Evolutionary conservation across 2,113 vertebrate genomes (phyloP).

Genomic region (Patagioenas fasciata): DNA sequence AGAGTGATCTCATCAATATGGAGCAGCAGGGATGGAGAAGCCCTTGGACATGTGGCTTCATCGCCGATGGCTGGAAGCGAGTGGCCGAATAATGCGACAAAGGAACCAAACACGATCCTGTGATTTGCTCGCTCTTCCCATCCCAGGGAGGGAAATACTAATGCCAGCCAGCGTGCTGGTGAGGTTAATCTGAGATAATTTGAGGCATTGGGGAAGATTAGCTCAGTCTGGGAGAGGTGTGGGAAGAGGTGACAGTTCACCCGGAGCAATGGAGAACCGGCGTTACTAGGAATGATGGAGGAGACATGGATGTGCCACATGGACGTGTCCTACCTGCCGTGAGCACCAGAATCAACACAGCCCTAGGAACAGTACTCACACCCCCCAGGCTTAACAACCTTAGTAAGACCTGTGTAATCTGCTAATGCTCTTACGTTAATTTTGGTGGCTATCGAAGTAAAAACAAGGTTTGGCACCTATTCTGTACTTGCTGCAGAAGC

Average conservation of each 20-base stretch:
- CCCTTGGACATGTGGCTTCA: not conserved
- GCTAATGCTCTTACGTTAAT: not conserved
- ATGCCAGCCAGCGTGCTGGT: not conserved
- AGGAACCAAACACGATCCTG: not conserved
- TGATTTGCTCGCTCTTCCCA: not conserved
- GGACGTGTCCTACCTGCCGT: not conserved
- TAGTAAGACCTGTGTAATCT: not conserved
- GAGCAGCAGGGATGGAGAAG: not conserved
- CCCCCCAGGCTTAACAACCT: not conserved
- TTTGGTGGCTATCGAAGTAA: not conserved
- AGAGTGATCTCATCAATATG: not conserved
- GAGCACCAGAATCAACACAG: not conserved
- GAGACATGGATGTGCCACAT: rapidly evolving
- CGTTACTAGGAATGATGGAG: not conserved
- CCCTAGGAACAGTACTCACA: not conserved
- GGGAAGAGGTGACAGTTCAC: rapidly evolving
- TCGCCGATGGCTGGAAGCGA: not conserved
- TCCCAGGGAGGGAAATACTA: not conserved
- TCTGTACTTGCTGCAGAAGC: not conserved
- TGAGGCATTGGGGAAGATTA: not conserved
- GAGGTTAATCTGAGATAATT: not conserved
- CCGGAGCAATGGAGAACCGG: rapidly evolving
- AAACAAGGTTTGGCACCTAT: not conserved
- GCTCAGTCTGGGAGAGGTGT: not conserved
- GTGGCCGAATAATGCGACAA: rapidly evolving